phyloP scores from a whole-genome alignment of 2,888 invertebrate species.

The Philereme vetulata region DNA sequence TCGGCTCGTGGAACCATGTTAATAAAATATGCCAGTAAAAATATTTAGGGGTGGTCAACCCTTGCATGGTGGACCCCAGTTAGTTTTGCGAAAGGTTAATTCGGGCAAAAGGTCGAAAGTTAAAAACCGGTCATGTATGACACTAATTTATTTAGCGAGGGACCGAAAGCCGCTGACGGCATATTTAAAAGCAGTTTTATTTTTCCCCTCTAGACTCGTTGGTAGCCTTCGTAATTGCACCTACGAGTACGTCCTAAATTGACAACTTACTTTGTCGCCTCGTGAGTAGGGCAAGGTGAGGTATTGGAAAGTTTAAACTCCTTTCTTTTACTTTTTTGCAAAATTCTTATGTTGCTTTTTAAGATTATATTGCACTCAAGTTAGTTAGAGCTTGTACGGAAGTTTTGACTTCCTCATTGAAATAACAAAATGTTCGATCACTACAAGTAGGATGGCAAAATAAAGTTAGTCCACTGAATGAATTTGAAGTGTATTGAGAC shows the following conservation, averaged over 20 bases:
- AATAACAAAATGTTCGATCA: conserved; percentile 6
- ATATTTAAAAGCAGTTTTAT: conserved; percentile 21
- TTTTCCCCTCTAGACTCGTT: not conserved
- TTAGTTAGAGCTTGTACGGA: conserved; percentile 12
- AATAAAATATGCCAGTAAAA: conserved; percentile 43
- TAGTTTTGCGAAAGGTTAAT: conserved; percentile 58
- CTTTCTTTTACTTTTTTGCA: not conserved
- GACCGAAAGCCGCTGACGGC: conserved; percentile 18
- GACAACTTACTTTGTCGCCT: conserved; percentile 24
- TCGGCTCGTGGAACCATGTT: conserved; percentile 34
- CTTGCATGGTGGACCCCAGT: conserved; percentile 45
- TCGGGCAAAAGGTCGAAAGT: conserved; percentile 56
- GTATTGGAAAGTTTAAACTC: conserved; percentile 35
- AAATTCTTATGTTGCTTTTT: not conserved
- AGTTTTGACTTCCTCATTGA: conserved; percentile 22
- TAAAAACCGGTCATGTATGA: conserved; percentile 54
- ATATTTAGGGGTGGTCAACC: conserved; percentile 43
- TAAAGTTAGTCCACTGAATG: not conserved
- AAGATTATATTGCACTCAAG: not conserved
- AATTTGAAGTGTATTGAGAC: not conserved
- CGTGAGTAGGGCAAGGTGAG: conserved; percentile 35
- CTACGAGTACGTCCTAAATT: conserved; percentile 30
- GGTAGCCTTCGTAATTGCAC: conserved; percentile 10
- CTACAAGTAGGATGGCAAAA: not conserved
- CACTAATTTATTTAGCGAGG: conserved; percentile 44